Evolutionary conservation across 2,113 vertebrate genomes (phyloP), one percentile per base, ranked within the genome.

Genomic region (Myodes glareolus): DNA sequence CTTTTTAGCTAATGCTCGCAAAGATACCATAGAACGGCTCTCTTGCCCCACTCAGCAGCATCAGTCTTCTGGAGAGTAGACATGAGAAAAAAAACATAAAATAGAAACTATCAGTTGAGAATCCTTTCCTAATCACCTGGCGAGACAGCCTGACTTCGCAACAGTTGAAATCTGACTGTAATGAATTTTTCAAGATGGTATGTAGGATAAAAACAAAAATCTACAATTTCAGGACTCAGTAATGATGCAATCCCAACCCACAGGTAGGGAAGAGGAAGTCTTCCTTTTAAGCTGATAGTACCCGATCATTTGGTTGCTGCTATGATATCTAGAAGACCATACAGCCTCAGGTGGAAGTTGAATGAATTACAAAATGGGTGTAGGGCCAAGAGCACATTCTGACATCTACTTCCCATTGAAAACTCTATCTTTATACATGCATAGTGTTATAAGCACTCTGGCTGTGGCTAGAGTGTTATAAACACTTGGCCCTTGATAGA

Each of bases 111-210:
- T 91, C 5, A 0, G 45, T 93, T 80, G 42, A 80, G 19, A 88
- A 39, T 90, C 17, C 11, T 45, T 86, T 27, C 12, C 4, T 94
- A 70, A 58, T 84, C n/a, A 80, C 12, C 3, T 33, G 94, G 36
- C 2, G 80, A 91, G 52, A 50, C 2, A 14, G 77, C 29, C 58
- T 88, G 29, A n/a, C 52, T 95, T 58, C 75, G 85, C 3, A 88
- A 10, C 25, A 93, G 50, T 73, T 12, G 52, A 95, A 94, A 72
- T 72, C 89, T 42, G 81, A 25, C 19, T 84, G 31, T 8, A 19
- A 96, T 92, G 21, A 91, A 45, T 95, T 70, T 67, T 76, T 63
- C 65, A 95, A 95, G 19, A 70, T 70, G 55, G 19, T 70, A 94
- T n/a, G 47, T 52, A 72, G 29, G 10, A 90, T 65, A 81, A 36